Conservation (phyloP, 2,888 invertebrate genomes). For the Drepanosiphum platanoidis region DNA sequence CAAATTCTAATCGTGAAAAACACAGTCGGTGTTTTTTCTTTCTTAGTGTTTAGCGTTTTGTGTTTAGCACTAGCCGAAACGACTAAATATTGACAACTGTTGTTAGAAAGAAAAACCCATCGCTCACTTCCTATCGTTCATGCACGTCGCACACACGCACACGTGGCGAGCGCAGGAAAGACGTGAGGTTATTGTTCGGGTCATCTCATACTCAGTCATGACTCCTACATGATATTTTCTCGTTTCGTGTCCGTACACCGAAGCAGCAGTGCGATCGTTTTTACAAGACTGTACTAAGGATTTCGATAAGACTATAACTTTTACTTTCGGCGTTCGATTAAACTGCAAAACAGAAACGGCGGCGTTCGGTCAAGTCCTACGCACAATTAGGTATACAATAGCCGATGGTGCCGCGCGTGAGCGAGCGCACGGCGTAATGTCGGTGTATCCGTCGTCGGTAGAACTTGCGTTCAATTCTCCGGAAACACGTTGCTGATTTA, state of each 20-base stretch:
- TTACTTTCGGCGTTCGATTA: background rate
- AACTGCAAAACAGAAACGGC: conserved; percentile 18
- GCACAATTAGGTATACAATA: background rate
- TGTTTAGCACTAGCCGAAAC: background rate
- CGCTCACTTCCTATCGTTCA: background rate
- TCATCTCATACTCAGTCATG: conserved; percentile 11
- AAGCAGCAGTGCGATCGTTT: background rate
- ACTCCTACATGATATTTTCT: conserved; percentile 20
- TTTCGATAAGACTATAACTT: conserved; percentile 3
- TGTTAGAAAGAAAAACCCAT: background rate
- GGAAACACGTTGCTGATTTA: background rate
- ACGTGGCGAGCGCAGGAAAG: background rate
- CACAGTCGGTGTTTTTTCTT: too few relatives aligned
- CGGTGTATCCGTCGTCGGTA: background rate
- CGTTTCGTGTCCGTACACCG: background rate
- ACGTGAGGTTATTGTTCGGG: conserved; percentile 19
- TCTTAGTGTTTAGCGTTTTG: too few relatives aligned
- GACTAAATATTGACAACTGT: background rate
- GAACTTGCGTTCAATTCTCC: background rate
- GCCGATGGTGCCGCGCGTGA: background rate
- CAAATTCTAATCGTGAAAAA: too few relatives aligned
- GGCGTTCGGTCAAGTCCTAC: conserved; percentile 7
- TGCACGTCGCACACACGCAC: background rate
- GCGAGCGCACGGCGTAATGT: background rate
- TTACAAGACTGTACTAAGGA: background rate